phyloP scores from a whole-genome alignment of 2,797 vertebrate genomes.

The Anguilla pacifica region DNA sequence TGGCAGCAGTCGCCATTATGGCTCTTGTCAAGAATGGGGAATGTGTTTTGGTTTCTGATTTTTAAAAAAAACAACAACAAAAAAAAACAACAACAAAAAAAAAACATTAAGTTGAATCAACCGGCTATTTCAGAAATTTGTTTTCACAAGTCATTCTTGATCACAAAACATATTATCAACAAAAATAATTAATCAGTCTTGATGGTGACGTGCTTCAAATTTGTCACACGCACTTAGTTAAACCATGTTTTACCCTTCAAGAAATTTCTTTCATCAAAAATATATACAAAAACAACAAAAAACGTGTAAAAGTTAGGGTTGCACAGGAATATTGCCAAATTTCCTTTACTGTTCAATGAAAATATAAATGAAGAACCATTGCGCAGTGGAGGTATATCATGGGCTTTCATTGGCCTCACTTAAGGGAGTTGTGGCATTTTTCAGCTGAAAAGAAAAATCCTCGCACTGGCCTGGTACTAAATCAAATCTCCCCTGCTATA shows the following conservation, averaged over 20 bases:
- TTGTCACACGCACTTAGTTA: background rate
- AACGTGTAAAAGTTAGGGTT: background rate
- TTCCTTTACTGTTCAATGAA: background rate
- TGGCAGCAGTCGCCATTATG: background rate
- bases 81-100: background rate
- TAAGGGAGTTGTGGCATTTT: constrained; percentile 2
- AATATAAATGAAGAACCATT: background rate
- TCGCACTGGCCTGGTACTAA: background rate
- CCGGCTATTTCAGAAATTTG: background rate
- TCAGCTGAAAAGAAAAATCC: background rate
- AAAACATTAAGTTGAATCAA: background rate
- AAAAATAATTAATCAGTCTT: background rate
- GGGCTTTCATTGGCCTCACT: background rate
- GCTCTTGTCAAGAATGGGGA: background rate
- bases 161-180: background rate
- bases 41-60: background rate
- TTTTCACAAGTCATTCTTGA: background rate
- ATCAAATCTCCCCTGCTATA: background rate
- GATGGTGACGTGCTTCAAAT: background rate
- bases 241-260: background rate
- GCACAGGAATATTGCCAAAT: background rate
- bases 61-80: background rate
- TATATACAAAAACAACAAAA: background rate
- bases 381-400: background rate
- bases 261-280: background rate